Conservation (phyloP, 2,113 vertebrate genomes). For the Xenopus tropicalis region UCB_Xtro_10.0 CM004446.2:124085501-124086000, state of each 20-base stretch:
- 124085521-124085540: too few relatives aligned
- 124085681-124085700: too few relatives aligned
- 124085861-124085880: constrained; percentile 71
- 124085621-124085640: too few relatives aligned
- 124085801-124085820: constrained; percentile 53
- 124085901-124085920: constrained; percentile 69
- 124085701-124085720: too few relatives aligned
- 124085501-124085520: too few relatives aligned
- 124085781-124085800: constrained; percentile 55
- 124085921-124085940: constrained; percentile 54
- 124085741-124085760: not conserved
- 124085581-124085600: too few relatives aligned
- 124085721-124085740: not conserved
- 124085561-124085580: too few relatives aligned
- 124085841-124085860: constrained; percentile 94
- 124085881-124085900: constrained; percentile 81
- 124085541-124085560: too few relatives aligned
- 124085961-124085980: not conserved
- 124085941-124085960: constrained; percentile 34
- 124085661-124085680: not conserved
- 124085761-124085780: constrained; percentile 29
- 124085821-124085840: constrained; percentile 70
- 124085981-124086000: not conserved
- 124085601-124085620: too few relatives aligned
- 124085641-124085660: too few relatives aligned